Evolutionary conservation across 1,140 invertebrate genomes (phyloP).

Genomic region (Drosophila truncata): DNA sequence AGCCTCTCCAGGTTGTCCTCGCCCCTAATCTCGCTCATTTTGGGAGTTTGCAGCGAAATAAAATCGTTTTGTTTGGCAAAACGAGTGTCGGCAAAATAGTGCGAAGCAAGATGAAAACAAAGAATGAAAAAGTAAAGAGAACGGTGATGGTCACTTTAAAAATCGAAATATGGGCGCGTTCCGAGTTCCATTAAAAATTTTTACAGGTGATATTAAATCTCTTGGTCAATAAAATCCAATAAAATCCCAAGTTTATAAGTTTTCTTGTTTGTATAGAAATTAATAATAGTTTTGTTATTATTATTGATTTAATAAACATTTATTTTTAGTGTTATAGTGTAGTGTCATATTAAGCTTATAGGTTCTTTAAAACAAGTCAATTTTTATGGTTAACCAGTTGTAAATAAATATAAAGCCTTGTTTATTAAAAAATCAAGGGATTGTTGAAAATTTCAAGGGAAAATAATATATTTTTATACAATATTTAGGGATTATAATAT

Average conservation of each 20-base stretch:
- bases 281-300: not conserved
- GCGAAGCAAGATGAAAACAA: slow-evolving; percentile 7
- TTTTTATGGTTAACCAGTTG: too few species aligned
- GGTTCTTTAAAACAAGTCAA: too few species aligned
- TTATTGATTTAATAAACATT: not conserved
- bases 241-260: not conserved
- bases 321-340: too few species aligned
- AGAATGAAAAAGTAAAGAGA: not conserved
- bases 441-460: not conserved
- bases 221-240: too few species aligned
- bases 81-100: slow-evolving; percentile 12
- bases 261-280: not conserved
- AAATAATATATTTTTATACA: not conserved
- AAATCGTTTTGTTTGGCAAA: slow-evolving; percentile 13
- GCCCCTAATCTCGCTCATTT: slow-evolving; percentile 51
- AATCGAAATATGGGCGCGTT: not conserved
- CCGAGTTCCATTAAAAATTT: not conserved
- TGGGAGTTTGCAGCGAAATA: not conserved
- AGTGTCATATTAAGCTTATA: too few species aligned
- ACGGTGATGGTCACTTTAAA: slow-evolving; percentile 9
- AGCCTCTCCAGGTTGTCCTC: slow-evolving; percentile 69
- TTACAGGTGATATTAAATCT: not conserved
- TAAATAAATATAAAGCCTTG: not conserved
- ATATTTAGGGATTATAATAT: not conserved
- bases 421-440: not conserved